Conservation (phyloP, 2,797 vertebrate species). For the Chelon labrosus region DNA sequence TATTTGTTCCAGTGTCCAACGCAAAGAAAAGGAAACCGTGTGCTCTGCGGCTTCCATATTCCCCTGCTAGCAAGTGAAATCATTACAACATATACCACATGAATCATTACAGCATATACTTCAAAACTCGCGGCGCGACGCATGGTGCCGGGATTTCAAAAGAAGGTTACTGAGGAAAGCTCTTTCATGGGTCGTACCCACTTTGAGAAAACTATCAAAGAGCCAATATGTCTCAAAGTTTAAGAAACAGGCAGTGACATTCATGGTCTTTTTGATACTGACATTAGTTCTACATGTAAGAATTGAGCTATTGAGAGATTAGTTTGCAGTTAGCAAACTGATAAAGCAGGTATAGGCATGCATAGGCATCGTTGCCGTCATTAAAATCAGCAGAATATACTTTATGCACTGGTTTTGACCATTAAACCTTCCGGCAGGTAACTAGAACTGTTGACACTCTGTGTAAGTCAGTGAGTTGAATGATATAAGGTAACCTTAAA, state of each 20-base stretch:
- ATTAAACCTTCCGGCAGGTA: too few species aligned
- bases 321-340: background rate
- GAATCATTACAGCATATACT: conserved; percentile 38
- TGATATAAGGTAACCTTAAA: too few species aligned
- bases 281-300: background rate
- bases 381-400: too few species aligned
- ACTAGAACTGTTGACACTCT: too few species aligned
- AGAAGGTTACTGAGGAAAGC: conserved; percentile 20
- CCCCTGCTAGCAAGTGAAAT: conserved; percentile 30
- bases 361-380: too few species aligned
- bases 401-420: too few species aligned
- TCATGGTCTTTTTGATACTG: background rate
- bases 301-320: background rate
- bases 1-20: background rate
- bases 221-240: conserved; percentile 14
- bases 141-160: conserved; percentile 23
- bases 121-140: conserved; percentile 28
- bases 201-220: conserved; percentile 31
- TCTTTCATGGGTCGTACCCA: conserved; percentile 7
- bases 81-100: conserved; percentile 26
- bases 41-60: conserved; percentile 1
- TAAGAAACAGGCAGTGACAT: conserved; percentile 7
- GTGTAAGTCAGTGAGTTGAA: too few species aligned
- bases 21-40: background rate
- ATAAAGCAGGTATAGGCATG: background rate